Conservation (phyloP, 2,113 vertebrate genomes). For the Lycocorax pyrrhopterus region DNA sequence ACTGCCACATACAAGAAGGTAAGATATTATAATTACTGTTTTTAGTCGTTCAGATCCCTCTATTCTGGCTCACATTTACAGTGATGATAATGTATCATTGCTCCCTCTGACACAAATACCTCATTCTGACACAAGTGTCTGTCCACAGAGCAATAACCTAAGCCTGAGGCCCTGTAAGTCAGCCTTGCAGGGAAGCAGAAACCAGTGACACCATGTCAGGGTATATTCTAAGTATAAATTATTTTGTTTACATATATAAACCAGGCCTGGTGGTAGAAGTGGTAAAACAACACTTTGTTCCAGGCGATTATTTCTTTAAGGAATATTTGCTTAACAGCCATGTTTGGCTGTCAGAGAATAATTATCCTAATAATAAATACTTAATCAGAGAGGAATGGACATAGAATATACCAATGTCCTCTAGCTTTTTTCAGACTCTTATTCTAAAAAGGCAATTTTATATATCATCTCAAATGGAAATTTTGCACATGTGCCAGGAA, state of each 20-base stretch:
- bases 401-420: neutral
- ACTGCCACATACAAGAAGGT: neutral
- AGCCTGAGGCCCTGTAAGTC: slow-evolving; percentile 23
- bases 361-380: neutral
- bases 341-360: neutral
- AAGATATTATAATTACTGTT: neutral
- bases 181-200: neutral
- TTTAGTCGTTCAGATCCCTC: neutral
- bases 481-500: neutral
- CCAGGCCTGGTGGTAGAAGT: neutral
- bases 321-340: neutral
- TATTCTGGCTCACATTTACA: neutral
- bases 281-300: neutral
- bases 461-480: neutral
- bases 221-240: slow-evolving; percentile 4
- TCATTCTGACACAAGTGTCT: neutral
- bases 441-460: neutral
- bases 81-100: neutral
- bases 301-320: neutral
- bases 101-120: slow-evolving; percentile 16
- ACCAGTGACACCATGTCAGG: neutral
- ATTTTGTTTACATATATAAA: slow-evolving; percentile 28
- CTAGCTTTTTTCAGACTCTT: neutral
- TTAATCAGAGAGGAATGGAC: neutral
- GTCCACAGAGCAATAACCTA: neutral